These are phyloP conservation scores for Rhodinocichla rosea DNA, from an alignment of 2,113 vertebrate genomes.

Conservation along the genomic window DNA sequence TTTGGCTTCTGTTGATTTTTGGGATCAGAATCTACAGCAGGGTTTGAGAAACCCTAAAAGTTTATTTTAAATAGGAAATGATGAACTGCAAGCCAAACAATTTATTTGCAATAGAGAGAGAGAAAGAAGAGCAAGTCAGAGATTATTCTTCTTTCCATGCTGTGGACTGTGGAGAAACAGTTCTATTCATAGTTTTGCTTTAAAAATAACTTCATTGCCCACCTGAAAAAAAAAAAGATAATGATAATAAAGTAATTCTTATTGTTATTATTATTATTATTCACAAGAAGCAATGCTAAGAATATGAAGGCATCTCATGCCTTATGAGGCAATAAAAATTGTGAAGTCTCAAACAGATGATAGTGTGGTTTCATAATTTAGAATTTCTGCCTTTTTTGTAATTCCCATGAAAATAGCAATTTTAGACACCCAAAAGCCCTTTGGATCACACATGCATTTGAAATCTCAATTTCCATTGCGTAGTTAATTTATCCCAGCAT, in stretches of 20 bases:
- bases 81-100: not conserved
- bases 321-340: not conserved
- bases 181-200: not conserved
- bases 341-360: not conserved
- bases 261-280: not conserved
- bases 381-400: not conserved
- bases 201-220: not conserved
- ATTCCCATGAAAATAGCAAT: not conserved
- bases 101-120: not conserved
- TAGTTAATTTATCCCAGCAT: not conserved
- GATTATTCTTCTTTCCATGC: not conserved
- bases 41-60: not conserved
- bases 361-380: not conserved
- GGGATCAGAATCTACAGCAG: not conserved
- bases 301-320: not conserved
- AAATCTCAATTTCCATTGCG: not conserved
- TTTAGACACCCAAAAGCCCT: not conserved
- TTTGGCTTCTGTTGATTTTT: conserved; percentile 8
- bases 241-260: not conserved
- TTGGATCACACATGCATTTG: not conserved
- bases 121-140: not conserved
- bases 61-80: conserved; percentile 12
- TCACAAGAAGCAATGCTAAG: not conserved
- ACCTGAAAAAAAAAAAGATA: not conserved
- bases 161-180: not conserved